Conservation (phyloP, 2,797 vertebrate genomes). For the Ambastaia sidthimunki region DNA sequence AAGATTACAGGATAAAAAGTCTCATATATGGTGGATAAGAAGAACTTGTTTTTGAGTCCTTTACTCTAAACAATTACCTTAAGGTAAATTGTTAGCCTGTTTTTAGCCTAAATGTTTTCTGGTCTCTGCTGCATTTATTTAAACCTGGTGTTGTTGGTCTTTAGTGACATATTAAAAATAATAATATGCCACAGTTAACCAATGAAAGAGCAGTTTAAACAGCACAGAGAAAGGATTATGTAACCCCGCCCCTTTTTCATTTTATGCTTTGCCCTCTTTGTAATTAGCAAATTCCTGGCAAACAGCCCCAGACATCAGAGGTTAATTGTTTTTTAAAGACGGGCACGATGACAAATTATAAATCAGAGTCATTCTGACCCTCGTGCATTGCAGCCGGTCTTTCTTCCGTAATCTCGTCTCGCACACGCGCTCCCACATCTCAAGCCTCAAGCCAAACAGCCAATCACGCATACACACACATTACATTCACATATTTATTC, state of each 20-base stretch:
- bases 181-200: not conserved
- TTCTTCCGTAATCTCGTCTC: slow-evolving; percentile 43
- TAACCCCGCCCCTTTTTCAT: slow-evolving; percentile 9
- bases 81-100: too few species aligned
- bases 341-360: slow-evolving; percentile 45
- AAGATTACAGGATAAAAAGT: too few species aligned
- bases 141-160: not conserved
- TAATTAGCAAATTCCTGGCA: slow-evolving; percentile 53
- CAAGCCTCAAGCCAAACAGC: not conserved
- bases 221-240: not conserved
- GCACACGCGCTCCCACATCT: not conserved
- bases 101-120: too few species aligned
- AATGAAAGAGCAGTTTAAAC: slow-evolving; percentile 21
- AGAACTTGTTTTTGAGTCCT: too few species aligned
- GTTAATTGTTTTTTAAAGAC: slow-evolving; percentile 59
- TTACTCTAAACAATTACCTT: too few species aligned
- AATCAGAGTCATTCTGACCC: slow-evolving; percentile 31
- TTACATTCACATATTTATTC: not conserved
- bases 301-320: slow-evolving; percentile 49
- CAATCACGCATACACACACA: not conserved
- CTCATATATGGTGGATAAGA: too few species aligned
- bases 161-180: slow-evolving; percentile 19
- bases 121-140: too few species aligned
- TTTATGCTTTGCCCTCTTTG: slow-evolving; percentile 26
- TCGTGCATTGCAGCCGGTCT: slow-evolving; percentile 28